Percentiles rank a stretch among this genome's conserved stretches.
Conservation (phyloP, 2,797 vertebrate species). For the Fratercula arctica region DNA sequence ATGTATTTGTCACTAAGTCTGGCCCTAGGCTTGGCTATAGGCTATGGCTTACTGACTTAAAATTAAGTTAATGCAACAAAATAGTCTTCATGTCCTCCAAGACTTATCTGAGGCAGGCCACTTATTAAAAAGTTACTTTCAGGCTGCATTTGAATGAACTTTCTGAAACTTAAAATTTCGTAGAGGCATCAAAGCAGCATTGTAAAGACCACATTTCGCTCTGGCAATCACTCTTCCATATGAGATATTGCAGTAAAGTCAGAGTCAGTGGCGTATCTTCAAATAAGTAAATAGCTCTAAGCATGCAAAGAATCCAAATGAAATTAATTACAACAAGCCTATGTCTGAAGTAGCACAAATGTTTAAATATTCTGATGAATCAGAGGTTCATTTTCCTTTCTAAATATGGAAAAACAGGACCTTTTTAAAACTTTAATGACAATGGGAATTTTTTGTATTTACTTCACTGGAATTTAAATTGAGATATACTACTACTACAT, state of each 20-base stretch:
- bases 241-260: background rate
- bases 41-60: background rate
- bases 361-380: background rate
- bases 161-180: background rate
- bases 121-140: background rate
- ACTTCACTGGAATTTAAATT: background rate
- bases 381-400: background rate
- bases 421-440: background rate
- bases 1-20: background rate
- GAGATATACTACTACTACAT: background rate
- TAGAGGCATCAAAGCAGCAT: rapidly evolving
- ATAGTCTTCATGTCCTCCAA: background rate
- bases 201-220: background rate
- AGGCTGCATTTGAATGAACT: background rate
- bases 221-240: background rate
- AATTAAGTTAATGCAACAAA: background rate
- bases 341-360: background rate
- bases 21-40: background rate
- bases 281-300: background rate
- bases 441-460: background rate
- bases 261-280: background rate
- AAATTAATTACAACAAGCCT: background rate
- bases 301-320: background rate
- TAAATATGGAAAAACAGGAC: background rate
- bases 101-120: background rate